Evolutionary conservation across 1,140 invertebrate genomes (phyloP).

Genomic region (Littorina saxatilis): DNA sequence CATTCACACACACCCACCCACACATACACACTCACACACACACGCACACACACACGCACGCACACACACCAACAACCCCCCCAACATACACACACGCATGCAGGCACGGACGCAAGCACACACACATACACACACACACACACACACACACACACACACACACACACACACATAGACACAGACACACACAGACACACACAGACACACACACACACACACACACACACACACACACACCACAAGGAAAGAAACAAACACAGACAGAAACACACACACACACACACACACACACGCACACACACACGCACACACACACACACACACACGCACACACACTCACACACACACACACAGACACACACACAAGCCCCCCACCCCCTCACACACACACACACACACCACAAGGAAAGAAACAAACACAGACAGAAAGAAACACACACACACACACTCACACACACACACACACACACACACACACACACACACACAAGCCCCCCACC

Average conservation of each 20-base stretch:
- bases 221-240: neutral
- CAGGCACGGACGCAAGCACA: neutral
- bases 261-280: neutral
- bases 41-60: neutral
- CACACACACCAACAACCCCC: neutral
- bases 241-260: neutral
- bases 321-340: too few species aligned
- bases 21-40: neutral
- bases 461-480: neutral
- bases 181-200: constrained; percentile 8
- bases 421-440: neutral
- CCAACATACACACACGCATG: neutral
- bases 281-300: neutral
- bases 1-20: neutral
- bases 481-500: too few species aligned
- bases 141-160: constrained; percentile 1
- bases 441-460: constrained; percentile 2
- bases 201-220: constrained; percentile 9
- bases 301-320: too few species aligned
- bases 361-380: neutral
- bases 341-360: neutral
- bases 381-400: neutral
- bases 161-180: too few species aligned
- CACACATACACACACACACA: too few species aligned
- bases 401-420: neutral